Conservation (phyloP, 2,888 invertebrate genomes). For the Drosophila borborema region DNA sequence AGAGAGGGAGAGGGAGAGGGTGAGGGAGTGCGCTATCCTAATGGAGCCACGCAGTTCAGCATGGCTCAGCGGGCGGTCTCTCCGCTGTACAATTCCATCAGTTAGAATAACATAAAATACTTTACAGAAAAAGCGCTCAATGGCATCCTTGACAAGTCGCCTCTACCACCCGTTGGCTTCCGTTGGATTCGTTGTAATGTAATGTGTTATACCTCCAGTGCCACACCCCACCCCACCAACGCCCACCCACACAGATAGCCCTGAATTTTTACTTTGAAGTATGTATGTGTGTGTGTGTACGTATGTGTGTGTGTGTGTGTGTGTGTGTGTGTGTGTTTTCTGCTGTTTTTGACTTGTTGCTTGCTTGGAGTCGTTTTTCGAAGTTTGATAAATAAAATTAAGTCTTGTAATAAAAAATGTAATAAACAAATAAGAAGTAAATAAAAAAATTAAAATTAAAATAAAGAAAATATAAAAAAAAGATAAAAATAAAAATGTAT, state of each 20-base stretch:
- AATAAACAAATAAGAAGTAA: too few relatives aligned
- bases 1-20: too few relatives aligned
- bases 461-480: too few relatives aligned
- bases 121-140: conserved; percentile 46
- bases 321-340: neutral
- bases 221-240: neutral
- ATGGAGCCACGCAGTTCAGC: conserved; percentile 17
- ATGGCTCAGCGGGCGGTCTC: conserved; percentile 21
- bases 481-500: too few relatives aligned
- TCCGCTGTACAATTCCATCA: conserved; percentile 49
- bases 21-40: conserved; percentile 12
- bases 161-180: conserved; percentile 23
- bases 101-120: conserved; percentile 51
- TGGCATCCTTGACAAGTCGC: conserved; percentile 60
- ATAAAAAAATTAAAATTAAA: too few relatives aligned
- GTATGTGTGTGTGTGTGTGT: neutral
- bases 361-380: conserved; percentile 14
- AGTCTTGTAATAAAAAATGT: neutral
- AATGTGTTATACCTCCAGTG: conserved; percentile 19
- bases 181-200: conserved; percentile 39
- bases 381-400: conserved; percentile 8
- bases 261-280: conserved; percentile 34
- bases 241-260: neutral
- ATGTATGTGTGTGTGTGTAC: too few relatives aligned
- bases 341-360: conserved; percentile 65